Evolutionary conservation across 2,113 vertebrate species (phyloP), one percentile per base, ranked within the genome.

Genomic region (Parotia lawesii): DNA sequence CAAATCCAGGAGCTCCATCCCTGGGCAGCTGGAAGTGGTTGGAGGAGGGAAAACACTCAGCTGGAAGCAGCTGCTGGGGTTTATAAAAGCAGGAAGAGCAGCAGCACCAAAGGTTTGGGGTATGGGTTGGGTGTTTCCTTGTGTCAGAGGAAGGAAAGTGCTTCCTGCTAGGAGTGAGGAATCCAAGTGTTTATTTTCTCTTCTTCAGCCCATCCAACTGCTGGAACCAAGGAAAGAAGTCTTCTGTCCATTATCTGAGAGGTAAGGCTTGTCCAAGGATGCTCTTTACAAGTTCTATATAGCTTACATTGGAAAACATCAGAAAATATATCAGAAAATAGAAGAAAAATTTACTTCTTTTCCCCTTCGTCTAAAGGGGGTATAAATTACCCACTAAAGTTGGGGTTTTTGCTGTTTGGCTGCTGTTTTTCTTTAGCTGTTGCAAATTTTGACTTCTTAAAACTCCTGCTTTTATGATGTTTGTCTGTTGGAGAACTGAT

Each of bases 61-160:
- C 60, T 42, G 37, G 48, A 19, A 72, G 37, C 12, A 60, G 45
- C 7, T 86, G 35, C 29, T 76, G 87, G 23, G 22, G 15, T 48
- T 37, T 69, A 38, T 29, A 35, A 76, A 79, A 80, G 22, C 56
- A 74, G 71, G 15, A 38, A 16, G n/a, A 44, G 44, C 9, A 20
- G 6, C 0, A 1, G 13, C 1, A 8, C 0, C 0, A 0, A 2
- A 3, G 13, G 0, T 10, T 35, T 56, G 18, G 9, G 25, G 1
- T 8, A 1, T 18, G 23, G 23, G 21, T 20, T 74, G 40, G 40
- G 29, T 22, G 28, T 87, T 45, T 40, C 14, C 4, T 54, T 21
- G 1, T 10, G 11, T 24, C 2, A 10, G 9, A 38, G 20, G 17
- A 35, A 13, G 22, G 12, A 2, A 12, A 18, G 2, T 16, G 4